Evolutionary conservation across 1,140 invertebrate genomes (phyloP).

Genomic region (Bombus soroeensis): DNA sequence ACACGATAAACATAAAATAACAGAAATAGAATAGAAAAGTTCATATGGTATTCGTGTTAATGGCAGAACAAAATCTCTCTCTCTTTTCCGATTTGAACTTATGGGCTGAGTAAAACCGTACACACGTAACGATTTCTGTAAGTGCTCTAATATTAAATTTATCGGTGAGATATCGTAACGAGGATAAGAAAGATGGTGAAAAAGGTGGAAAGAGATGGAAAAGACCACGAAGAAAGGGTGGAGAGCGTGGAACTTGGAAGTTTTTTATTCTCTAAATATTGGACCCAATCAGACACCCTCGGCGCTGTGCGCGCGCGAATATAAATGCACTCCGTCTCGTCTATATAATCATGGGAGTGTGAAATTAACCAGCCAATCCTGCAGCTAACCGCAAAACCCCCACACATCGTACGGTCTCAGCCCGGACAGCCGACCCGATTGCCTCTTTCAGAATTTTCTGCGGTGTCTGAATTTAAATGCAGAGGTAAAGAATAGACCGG

Average conservation of each 20-base stretch:
- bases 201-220: not conserved
- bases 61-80: too few relatives aligned
- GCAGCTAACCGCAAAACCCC: conserved; percentile 74
- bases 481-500: not conserved
- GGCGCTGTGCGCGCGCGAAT: conserved; percentile 67
- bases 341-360: conserved; percentile 81
- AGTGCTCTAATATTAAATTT: too few relatives aligned
- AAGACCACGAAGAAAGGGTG: not conserved
- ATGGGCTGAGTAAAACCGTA: too few relatives aligned
- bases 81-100: too few relatives aligned
- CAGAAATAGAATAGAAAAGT: too few relatives aligned
- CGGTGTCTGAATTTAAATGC: conserved; percentile 63
- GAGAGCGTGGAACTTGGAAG: conserved; percentile 31
- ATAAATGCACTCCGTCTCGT: conserved; percentile 78
- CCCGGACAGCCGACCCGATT: conserved; percentile 14
- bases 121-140: too few relatives aligned
- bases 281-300: conserved; percentile 73
- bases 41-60: too few relatives aligned
- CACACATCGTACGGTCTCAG: conserved; percentile 35
- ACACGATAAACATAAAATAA: too few relatives aligned
- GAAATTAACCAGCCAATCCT: conserved; percentile 80
- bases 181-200: too few relatives aligned
- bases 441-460: conserved; percentile 56
- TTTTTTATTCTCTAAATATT: conserved; percentile 71
- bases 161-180: too few relatives aligned